Evolutionary conservation across 2,797 vertebrate genomes (phyloP).

Genomic region (Rhynchonycteris naso): DNA sequence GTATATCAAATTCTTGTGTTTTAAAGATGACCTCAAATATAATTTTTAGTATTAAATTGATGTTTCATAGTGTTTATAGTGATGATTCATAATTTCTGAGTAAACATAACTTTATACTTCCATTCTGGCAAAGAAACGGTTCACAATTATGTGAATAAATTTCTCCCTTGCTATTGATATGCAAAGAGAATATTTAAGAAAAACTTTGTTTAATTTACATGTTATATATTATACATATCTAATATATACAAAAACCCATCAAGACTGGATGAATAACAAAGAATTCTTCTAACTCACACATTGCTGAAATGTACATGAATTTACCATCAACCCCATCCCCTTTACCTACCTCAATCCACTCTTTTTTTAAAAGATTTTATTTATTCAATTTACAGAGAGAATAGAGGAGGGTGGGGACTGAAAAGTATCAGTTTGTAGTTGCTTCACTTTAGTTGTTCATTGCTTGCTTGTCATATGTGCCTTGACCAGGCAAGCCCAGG

Average conservation of each 20-base stretch:
- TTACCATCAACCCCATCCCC: not conserved
- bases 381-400: too few relatives aligned
- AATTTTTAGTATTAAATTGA: slow-evolving; percentile 28
- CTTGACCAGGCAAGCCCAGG: too few relatives aligned
- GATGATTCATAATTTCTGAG: slow-evolving; percentile 9
- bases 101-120: slow-evolving; percentile 53
- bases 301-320: not conserved
- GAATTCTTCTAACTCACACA: not conserved
- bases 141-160: slow-evolving; percentile 11
- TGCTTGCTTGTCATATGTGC: too few relatives aligned
- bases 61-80: not conserved
- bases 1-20: not conserved
- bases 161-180: not conserved
- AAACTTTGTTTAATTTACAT: slow-evolving; percentile 51
- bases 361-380: not conserved
- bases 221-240: slow-evolving; percentile 25
- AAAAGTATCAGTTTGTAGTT: too few relatives aligned
- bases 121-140: not conserved
- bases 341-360: not conserved
- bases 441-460: too few relatives aligned
- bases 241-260: not conserved
- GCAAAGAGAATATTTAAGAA: not conserved
- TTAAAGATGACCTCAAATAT: slow-evolving; percentile 23
- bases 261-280: not conserved
- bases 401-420: too few relatives aligned